Evolutionary conservation across 2,113 vertebrate species (phyloP), one percentile per base, ranked within the genome.

Genomic region (Danio rerio): DNA sequence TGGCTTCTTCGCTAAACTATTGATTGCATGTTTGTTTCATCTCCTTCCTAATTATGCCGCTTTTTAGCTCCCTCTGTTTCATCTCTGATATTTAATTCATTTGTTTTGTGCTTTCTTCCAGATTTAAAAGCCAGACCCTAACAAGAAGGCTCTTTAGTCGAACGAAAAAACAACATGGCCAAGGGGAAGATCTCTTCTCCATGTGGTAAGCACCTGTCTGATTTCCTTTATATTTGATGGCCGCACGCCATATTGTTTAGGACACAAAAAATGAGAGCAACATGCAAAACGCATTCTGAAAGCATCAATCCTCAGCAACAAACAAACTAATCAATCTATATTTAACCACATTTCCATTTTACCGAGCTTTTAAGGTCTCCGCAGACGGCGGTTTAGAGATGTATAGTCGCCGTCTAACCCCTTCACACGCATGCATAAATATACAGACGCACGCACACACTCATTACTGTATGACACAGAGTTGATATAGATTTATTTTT

Each of bases 101-200:
- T 59, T 47, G 52, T 43, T 9, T 77, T 66, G 18, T 81, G 42
- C 81, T 74, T 81, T 15, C 71, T 88, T 78, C 12, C 62, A 92
- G 90, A 90, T 87, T 43, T 86, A 87, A 89, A 42, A 88, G 16
- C 7, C 42, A 52, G 12, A 87, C 75, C 62, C 55, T 1, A 58
- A 88, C 70, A 85, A 73, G 43, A 69, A 45, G 49, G 49, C 81
- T 43, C 55, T 53, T 88, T 53, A 86, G 72, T 75, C 69, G 47
- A 80, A 75, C 53, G 50, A 80, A 78, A 50, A 80, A 90, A 85
- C 31, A 85, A 82, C 90, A 94, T 93, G 93, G 92, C 92, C 87
- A 89, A 89, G 83, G 81, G 88, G 87, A 93, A 92, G 90, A 93
- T 93, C 89, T 78, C 89, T 92, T 92, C 90, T 92, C 89, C 89